Percentiles rank a stretch among this genome's conserved stretches.
Conservation (phyloP, 1,140 invertebrate genomes). For the Brachystomella parvula region DNA sequence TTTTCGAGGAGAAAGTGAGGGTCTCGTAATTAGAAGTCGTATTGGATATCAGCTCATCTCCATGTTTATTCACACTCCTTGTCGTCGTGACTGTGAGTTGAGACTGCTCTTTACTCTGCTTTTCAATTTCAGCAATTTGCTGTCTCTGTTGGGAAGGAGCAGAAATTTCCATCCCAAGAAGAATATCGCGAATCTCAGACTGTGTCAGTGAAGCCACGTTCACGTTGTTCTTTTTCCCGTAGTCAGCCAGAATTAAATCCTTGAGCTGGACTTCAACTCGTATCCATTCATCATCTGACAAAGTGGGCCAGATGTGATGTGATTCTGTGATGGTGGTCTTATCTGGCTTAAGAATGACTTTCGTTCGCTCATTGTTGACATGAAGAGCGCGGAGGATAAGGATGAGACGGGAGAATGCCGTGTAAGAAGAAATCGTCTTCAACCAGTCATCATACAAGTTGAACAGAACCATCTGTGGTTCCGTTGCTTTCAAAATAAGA, state of each 20-base stretch:
- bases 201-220: slow-evolving; percentile 98
- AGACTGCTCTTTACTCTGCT: slow-evolving; percentile 98
- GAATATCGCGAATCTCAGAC: slow-evolving; percentile 98
- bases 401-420: slow-evolving; percentile 94
- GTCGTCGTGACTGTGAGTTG: slow-evolving; percentile 97
- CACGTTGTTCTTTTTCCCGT: slow-evolving; percentile 99
- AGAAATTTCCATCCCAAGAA: slow-evolving; percentile 99
- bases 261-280: slow-evolving; percentile 97
- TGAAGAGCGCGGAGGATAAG: slow-evolving; percentile 93
- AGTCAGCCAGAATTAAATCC: slow-evolving; percentile 96
- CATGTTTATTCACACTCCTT: slow-evolving; percentile 96
- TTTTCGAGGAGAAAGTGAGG: slow-evolving; percentile 94
- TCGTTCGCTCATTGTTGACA: slow-evolving; percentile 97
- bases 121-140: slow-evolving; percentile 99
- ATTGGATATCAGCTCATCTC: slow-evolving; percentile 97
- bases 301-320: slow-evolving; percentile 98
- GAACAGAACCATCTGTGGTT: slow-evolving; percentile 99
- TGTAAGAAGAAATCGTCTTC: slow-evolving; percentile 91
- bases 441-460: slow-evolving; percentile 99
- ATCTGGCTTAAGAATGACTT: slow-evolving; percentile 96
- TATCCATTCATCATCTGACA: slow-evolving; percentile 98
- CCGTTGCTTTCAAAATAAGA: slow-evolving; percentile 96
- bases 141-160: slow-evolving; percentile 96
- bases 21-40: slow-evolving; percentile 99
- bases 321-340: slow-evolving; percentile 97